phyloP scores from a whole-genome alignment of 2,797 vertebrate genomes.

The Alectoris magna region DNA sequence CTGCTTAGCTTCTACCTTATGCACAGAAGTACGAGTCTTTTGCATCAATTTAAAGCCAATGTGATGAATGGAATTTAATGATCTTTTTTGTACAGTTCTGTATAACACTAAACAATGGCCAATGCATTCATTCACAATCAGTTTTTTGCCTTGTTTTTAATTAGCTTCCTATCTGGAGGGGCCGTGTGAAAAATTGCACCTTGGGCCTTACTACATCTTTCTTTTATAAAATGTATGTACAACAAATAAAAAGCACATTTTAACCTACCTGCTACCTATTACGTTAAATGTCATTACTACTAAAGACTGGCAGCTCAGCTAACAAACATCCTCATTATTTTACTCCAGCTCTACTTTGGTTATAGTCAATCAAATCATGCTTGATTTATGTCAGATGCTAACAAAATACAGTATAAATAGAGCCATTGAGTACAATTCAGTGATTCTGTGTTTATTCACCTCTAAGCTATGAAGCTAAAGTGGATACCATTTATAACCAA shows the following conservation, averaged over 20 bases:
- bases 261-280: slow-evolving; percentile 73
- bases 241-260: slow-evolving; percentile 74
- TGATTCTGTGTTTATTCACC: slow-evolving; percentile 73
- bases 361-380: slow-evolving; percentile 68
- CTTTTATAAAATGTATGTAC: slow-evolving; percentile 75
- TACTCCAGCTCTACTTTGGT: slow-evolving; percentile 62
- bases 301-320: slow-evolving; percentile 70
- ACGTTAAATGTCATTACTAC: slow-evolving; percentile 70
- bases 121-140: slow-evolving; percentile 66
- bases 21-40: slow-evolving; percentile 58
- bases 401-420: slow-evolving; percentile 77
- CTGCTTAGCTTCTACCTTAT: slow-evolving; percentile 51
- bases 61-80: slow-evolving; percentile 78
- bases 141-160: slow-evolving; percentile 72
- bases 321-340: slow-evolving; percentile 71
- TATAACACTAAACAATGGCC: slow-evolving; percentile 75
- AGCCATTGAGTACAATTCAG: slow-evolving; percentile 75
- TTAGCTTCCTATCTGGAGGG: slow-evolving; percentile 64
- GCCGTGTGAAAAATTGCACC: slow-evolving; percentile 65
- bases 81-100: slow-evolving; percentile 76
- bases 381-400: slow-evolving; percentile 76
- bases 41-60: slow-evolving; percentile 72
- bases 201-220: slow-evolving; percentile 60
- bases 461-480: slow-evolving; percentile 72
- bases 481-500: slow-evolving; percentile 76